Evolutionary conservation across 2,113 vertebrate species (phyloP), one percentile per base, ranked within the genome.

Genomic region (Eclectus roratus): DNA sequence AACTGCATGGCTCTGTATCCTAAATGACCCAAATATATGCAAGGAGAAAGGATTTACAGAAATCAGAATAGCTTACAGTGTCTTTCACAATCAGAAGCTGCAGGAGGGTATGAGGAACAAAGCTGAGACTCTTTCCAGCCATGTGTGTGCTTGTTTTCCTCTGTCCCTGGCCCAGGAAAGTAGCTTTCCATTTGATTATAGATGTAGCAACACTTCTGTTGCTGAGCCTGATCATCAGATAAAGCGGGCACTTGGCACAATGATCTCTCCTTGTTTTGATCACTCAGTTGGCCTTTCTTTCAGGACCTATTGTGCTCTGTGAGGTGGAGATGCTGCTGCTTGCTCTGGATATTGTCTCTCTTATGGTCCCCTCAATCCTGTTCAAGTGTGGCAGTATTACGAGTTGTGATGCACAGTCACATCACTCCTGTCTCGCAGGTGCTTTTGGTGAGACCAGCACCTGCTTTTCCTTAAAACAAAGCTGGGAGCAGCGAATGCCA

Each of bases 141-240:
- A 24, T n/a, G 11, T 37, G 6, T 33, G 29, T 88, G 46, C 41
- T 69, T 68, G 31, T 63, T 77, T 92, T 84, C 85, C 92, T 88
- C 86, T 77, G 88, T 96, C 96, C 72, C 95, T 80, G 91, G 77
- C 91, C 92, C 55, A 56, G 92, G 82, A 93, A 97, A 93, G 95
- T 94, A 81, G 92, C 90, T 98, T 97, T 96, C 87, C 85, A 81
- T 97, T 97, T 98, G 97, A 96, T 98, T 97, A 95, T 83, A 96
- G 94, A 81, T 97, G 93, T 92, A 97, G 95, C 96, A 97, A 94
- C 83, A 35, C 78, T 96, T 96, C 86, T 95, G 96, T 87, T 97
- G 97, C 96, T 97, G 94, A 97, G 97, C 97, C 96, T 96, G 90
- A 96, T 98, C 96, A 98, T 98, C 98, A 97, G 94, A 97, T 91